Conservation (phyloP, 1,140 invertebrate species). For the Oedothorax gibbosus region DNA sequence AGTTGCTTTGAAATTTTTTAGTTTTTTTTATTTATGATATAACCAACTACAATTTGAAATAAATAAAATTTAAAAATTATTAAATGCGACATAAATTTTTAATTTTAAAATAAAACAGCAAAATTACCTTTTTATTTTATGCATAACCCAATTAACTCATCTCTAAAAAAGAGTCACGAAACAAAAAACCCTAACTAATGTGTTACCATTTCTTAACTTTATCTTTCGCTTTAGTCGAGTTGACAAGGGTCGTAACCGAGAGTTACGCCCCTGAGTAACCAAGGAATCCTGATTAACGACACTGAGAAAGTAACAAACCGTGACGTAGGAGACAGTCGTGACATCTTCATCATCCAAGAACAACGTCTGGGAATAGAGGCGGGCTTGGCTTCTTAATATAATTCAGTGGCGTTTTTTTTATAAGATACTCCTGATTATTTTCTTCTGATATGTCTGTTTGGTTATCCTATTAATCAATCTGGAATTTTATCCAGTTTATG, state of each 20-base stretch:
- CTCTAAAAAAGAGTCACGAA: background rate
- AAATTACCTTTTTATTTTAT: too few relatives aligned
- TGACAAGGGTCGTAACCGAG: constrained; percentile 15
- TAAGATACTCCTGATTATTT: too few relatives aligned
- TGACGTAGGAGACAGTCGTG: constrained; percentile 12
- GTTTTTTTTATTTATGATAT: too few relatives aligned
- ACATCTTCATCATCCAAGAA: constrained; percentile 25
- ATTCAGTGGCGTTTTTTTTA: too few relatives aligned
- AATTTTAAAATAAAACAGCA: too few relatives aligned
- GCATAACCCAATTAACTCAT: background rate
- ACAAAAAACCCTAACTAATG: background rate
- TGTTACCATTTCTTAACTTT: constrained; percentile 5
- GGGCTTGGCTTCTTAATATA: background rate
- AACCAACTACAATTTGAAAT: too few relatives aligned
- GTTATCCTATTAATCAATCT: too few relatives aligned
- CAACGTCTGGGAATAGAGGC: constrained; percentile 9
- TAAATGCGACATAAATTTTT: too few relatives aligned
- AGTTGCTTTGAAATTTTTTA: too few relatives aligned
- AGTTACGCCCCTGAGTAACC: constrained; percentile 28
- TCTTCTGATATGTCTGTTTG: too few relatives aligned
- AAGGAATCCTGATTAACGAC: constrained; percentile 38
- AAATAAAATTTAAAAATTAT: too few relatives aligned
- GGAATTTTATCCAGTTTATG: too few relatives aligned
- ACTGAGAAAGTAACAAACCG: constrained; percentile 33
- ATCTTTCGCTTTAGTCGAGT: constrained; percentile 10